phyloP scores from a whole-genome alignment of 2,888 invertebrate species.

The Diogma glabrata region DNA sequence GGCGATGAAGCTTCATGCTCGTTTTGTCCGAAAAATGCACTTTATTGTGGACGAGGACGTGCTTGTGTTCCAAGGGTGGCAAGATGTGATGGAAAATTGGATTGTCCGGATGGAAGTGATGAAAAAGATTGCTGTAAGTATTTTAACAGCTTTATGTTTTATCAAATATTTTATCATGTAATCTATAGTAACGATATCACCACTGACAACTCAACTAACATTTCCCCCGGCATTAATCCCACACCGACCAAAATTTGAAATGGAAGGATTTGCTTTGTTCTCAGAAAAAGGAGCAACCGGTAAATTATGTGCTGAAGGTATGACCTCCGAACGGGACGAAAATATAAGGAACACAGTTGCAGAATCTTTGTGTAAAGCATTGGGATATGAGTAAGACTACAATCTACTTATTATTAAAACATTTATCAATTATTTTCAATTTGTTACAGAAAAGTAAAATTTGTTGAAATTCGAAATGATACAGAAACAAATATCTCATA shows the following conservation, averaged over 20 bases:
- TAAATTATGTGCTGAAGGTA: slow-evolving; percentile 69
- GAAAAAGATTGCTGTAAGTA: slow-evolving; percentile 75
- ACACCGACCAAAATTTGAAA: slow-evolving; percentile 54
- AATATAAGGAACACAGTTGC: slow-evolving; percentile 51
- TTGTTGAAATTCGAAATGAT: slow-evolving; percentile 54
- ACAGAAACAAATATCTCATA: slow-evolving; percentile 50
- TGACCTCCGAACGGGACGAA: slow-evolving; percentile 47
- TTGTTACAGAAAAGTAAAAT: slow-evolving; percentile 49
- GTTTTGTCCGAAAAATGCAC: slow-evolving; percentile 57
- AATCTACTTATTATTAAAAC: too few relatives aligned
- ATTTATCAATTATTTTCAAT: neutral
- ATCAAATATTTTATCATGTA: slow-evolving; percentile 1
- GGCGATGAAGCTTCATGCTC: slow-evolving; percentile 70
- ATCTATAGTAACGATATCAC: slow-evolving; percentile 59
- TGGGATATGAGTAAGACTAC: slow-evolving; percentile 58
- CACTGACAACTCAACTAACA: slow-evolving; percentile 51
- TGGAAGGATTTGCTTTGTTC: slow-evolving; percentile 74
- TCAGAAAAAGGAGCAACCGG: slow-evolving; percentile 71
- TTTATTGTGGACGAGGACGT: slow-evolving; percentile 71
- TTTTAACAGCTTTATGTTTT: neutral
- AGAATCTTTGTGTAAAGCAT: slow-evolving; percentile 61
- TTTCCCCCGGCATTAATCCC: slow-evolving; percentile 54
- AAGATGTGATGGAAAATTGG: slow-evolving; percentile 69
- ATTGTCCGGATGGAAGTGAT: slow-evolving; percentile 79
- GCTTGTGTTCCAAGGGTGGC: slow-evolving; percentile 58